Evolutionary conservation across 2,113 vertebrate species (phyloP).

Genomic region (Numida meleagris): DNA sequence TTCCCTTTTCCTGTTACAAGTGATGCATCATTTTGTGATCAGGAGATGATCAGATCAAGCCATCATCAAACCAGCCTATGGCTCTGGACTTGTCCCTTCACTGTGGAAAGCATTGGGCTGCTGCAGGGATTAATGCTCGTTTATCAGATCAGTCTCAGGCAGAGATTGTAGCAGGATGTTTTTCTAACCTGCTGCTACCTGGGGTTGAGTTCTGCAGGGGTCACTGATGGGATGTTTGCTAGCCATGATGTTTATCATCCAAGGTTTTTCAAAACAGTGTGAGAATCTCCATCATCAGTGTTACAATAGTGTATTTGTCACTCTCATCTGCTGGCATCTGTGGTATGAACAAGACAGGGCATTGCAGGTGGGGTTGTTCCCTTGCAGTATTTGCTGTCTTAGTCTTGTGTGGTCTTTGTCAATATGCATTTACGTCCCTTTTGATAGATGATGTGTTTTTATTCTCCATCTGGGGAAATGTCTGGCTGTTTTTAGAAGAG

Average conservation of each 20-base stretch:
- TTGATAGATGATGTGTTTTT: background rate
- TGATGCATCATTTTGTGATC: background rate
- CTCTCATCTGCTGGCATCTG: background rate
- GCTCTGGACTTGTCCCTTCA: background rate
- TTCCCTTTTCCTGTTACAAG: background rate
- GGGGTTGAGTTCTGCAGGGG: background rate
- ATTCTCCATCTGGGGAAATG: background rate
- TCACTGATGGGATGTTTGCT: background rate
- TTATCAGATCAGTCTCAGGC: background rate
- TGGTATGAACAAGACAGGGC: background rate
- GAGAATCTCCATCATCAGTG: background rate
- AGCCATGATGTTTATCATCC: background rate
- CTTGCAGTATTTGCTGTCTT: background rate
- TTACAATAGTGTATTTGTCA: slow-evolving; percentile 7
- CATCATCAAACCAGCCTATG: background rate
- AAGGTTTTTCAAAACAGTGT: background rate
- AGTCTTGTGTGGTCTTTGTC: slow-evolving; percentile 44
- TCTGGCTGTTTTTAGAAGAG: background rate
- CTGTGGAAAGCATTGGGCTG: background rate
- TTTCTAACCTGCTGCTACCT: slow-evolving; percentile 18
- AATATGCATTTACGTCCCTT: background rate
- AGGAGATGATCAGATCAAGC: background rate
- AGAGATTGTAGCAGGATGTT: background rate
- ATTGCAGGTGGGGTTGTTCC: background rate
- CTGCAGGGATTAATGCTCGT: background rate